Evolutionary conservation across 2,888 invertebrate genomes (phyloP).

Genomic region (Saturnia japonica): DNA sequence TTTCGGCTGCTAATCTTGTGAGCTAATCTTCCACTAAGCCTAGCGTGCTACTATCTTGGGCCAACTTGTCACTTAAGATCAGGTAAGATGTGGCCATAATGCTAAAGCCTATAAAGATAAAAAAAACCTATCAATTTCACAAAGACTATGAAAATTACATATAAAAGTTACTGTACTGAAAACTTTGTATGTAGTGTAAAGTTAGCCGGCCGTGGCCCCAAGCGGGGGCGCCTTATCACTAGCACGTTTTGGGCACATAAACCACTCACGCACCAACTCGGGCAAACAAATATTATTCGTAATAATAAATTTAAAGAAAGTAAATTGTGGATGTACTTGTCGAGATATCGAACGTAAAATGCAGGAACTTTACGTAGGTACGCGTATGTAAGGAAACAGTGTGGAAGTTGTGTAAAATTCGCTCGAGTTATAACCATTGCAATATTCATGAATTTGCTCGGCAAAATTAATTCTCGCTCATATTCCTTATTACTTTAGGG

Average conservation of each 20-base stretch:
- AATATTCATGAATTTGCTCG: neutral
- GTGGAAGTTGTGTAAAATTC: neutral
- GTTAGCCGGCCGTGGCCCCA: constrained; percentile 14
- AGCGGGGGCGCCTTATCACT: constrained; percentile 35
- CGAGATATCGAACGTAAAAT: neutral
- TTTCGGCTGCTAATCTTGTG: too few species aligned
- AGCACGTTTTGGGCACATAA: constrained; percentile 52
- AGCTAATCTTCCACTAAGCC: too few species aligned
- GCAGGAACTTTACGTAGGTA: neutral
- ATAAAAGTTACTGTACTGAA: constrained; percentile 7
- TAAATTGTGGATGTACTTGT: constrained; percentile 34
- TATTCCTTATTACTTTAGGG: too few species aligned
- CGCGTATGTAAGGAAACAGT: neutral
- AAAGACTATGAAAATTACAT: neutral
- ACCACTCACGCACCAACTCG: constrained; percentile 54
- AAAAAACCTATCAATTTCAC: too few species aligned
- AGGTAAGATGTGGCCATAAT: too few species aligned
- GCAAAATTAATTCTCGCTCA: too few species aligned
- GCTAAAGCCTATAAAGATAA: too few species aligned
- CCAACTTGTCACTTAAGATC: too few species aligned
- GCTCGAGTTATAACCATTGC: too few species aligned
- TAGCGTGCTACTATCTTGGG: too few species aligned
- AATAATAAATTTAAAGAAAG: constrained; percentile 44
- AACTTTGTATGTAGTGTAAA: neutral
- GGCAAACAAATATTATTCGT: constrained; percentile 63